Conservation (phyloP, 2,797 vertebrate species). For the Naso thynnoides region DNA sequence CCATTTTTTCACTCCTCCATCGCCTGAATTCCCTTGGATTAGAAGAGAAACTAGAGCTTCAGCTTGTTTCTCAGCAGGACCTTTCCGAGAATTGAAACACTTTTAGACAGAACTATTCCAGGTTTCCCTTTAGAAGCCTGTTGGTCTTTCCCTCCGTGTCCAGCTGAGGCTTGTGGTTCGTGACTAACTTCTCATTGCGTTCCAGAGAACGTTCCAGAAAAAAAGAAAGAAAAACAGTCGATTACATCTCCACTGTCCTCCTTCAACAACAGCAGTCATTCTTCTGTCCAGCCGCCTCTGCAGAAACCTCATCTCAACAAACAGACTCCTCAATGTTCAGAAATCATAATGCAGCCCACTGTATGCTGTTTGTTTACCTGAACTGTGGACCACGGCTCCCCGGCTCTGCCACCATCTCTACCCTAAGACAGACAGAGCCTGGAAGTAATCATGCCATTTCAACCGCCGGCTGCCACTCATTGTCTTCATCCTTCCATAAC, state of each 20-base stretch:
- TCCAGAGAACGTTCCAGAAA: slow-evolving; percentile 51
- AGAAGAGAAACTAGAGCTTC: slow-evolving; percentile 49
- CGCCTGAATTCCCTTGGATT: slow-evolving; percentile 36
- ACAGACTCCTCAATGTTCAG: slow-evolving; percentile 64
- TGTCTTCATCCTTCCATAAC: slow-evolving; percentile 69
- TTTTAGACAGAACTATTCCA: slow-evolving; percentile 77
- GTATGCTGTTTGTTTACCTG: slow-evolving; percentile 79
- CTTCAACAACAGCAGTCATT: slow-evolving; percentile 62
- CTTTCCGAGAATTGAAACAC: slow-evolving; percentile 57
- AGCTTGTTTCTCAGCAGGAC: slow-evolving; percentile 44
- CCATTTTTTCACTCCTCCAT: slow-evolving; percentile 19
- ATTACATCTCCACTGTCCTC: slow-evolving; percentile 63
- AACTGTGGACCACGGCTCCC: slow-evolving; percentile 59
- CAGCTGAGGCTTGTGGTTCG: slow-evolving; percentile 69
- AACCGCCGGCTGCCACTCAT: slow-evolving; percentile 69
- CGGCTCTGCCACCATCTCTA: slow-evolving; percentile 60
- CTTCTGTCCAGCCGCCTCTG: slow-evolving; percentile 47
- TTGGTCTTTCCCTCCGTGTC: slow-evolving; percentile 62
- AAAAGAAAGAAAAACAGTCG: slow-evolving; percentile 42
- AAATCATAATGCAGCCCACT: slow-evolving; percentile 54
- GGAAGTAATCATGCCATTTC: slow-evolving; percentile 75
- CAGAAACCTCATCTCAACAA: slow-evolving; percentile 73
- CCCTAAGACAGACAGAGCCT: slow-evolving; percentile 64
- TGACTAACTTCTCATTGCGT: slow-evolving; percentile 68
- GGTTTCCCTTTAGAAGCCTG: slow-evolving; percentile 53